Base-by-base conservation (phyloP, 2,888 invertebrate genomes). In the Rotaria macrura region DNA sequence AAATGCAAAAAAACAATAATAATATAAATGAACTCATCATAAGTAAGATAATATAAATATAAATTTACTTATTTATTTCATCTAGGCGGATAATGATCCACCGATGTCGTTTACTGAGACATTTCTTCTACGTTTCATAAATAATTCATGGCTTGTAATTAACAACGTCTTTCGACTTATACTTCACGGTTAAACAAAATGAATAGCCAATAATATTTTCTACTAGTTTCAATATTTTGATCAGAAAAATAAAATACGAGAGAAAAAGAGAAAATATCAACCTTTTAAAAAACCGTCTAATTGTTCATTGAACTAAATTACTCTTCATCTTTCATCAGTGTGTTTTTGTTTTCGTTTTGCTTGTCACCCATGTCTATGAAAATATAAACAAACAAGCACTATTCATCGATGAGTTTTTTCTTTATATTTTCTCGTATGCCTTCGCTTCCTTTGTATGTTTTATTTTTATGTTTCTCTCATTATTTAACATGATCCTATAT, bases 61-160 rank as follows among this genome's bases (percentile, higher is more conserved):
- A 3, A 40, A 40, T n/a, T 10, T 40, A 6, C 5, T 12, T 17
- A 25, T 7, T 74, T 40, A 0, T 79, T 79, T 29, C 5, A 25
- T 86, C 25, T 84, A 86, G 83, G 84, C 86, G 3, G 86, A 86
- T 55, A 86, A 65, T 54, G 86, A 86, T 85, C 86, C 83, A 83
- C 74, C 85, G 52, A 85, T 85, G 38, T 57, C 74, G 23, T 86
- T 86, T 83, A 85, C 86, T 12, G 85, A 86, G 83, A 85, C 83
- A 14, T 86, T 86, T 47, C 57, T 84, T 25, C 72, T 86, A 25
- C 43, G 83, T 25, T 52, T 29, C 43, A 29, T 55, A 7, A 83
- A 85, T 72, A 52, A 72, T 47, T 84, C 86, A 34, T 86, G 86
- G 86, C 83, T 85, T 47, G 79, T 86, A 29, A 40, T 85, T 29